Conservation (phyloP, 2,113 vertebrate species). For the Calidris pygmaea region DNA sequence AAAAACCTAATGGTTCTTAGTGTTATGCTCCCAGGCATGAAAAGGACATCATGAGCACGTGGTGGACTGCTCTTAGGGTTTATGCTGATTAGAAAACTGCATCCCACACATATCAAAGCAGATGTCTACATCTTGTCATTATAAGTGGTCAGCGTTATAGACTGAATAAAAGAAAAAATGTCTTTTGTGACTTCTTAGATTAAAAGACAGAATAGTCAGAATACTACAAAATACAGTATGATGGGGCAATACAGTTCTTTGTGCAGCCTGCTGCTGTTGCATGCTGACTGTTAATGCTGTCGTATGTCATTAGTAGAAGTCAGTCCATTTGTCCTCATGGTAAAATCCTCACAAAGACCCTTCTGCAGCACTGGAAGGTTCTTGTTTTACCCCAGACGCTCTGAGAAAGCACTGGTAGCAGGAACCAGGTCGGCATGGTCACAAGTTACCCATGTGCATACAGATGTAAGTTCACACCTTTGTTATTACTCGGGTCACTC, state of each 20-base stretch:
- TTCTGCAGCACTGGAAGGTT: not conserved
- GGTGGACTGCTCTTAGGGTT: not conserved
- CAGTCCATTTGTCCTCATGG: not conserved
- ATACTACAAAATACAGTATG: not conserved
- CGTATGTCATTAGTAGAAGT: not conserved
- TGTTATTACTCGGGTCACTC: not conserved
- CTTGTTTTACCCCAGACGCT: not conserved
- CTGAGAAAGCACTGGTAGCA: not conserved
- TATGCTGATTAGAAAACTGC: not conserved
- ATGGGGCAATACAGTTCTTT: not conserved
- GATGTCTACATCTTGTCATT: not conserved
- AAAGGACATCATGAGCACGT: not conserved
- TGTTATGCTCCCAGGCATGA: not conserved
- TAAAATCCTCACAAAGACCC: not conserved
- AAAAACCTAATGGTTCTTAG: not conserved
- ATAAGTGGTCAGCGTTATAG: not conserved
- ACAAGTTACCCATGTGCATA: not conserved
- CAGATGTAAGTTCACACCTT: not conserved
- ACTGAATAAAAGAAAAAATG: not conserved
- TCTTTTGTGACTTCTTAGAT: not conserved
- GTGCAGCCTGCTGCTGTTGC: not conserved
- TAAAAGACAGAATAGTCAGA: not conserved
- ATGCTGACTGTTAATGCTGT: not conserved
- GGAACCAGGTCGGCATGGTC: not conserved
- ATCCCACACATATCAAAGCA: not conserved